Conservation (phyloP, 2,113 vertebrate genomes). For the Rattus rattus region DNA sequence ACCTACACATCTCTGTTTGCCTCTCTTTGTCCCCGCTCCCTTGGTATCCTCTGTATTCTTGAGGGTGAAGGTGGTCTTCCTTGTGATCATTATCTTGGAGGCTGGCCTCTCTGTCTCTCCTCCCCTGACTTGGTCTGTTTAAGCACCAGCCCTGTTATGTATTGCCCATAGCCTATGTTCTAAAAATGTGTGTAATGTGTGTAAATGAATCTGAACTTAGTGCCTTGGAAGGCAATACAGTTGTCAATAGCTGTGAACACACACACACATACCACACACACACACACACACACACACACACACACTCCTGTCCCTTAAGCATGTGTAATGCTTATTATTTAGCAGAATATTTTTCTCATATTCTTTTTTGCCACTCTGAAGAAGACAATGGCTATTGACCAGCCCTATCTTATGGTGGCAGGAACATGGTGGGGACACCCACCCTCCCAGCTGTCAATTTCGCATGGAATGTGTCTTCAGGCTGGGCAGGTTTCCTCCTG, state of each 20-base stretch:
- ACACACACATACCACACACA: too few relatives aligned
- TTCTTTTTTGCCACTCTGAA: neutral
- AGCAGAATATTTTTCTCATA: neutral
- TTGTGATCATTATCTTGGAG: fast-evolving
- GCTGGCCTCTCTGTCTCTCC: neutral
- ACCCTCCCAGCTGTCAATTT: fast-evolving
- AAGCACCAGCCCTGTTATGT: neutral
- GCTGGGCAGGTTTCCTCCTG: neutral
- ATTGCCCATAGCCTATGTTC: neutral
- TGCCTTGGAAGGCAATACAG: neutral
- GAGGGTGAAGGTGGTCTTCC: fast-evolving
- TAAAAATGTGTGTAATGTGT: neutral
- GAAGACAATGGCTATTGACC: neutral
- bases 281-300: too few relatives aligned
- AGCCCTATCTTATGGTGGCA: neutral
- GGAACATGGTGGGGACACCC: fast-evolving
- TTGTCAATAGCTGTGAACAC: neutral
- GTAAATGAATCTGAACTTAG: neutral
- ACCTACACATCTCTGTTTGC: neutral
- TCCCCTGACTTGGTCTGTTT: too few relatives aligned
- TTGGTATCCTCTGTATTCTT: neutral
- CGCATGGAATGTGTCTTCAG: neutral
- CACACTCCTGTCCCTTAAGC: neutral
- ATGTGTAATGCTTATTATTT: neutral
- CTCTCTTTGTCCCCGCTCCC: neutral